phyloP scores from a whole-genome alignment of 2,113 vertebrate species.

The Phrynosoma blainvillii region DNA sequence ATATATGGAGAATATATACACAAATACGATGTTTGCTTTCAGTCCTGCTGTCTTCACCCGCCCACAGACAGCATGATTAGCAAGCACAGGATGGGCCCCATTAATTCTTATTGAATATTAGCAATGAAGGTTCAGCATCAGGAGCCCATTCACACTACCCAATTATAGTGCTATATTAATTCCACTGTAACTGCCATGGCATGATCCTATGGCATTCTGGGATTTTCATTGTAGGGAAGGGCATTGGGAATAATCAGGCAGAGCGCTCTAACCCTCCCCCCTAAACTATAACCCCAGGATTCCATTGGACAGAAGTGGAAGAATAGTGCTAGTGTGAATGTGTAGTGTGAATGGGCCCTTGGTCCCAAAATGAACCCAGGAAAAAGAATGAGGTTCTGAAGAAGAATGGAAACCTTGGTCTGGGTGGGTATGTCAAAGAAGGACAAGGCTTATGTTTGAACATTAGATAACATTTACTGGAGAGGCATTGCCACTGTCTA shows the following conservation, averaged over 20 bases:
- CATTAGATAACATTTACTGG: neutral
- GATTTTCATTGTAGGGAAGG: no score
- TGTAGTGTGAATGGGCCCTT: no score
- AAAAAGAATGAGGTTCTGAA: slow-evolving; percentile 38
- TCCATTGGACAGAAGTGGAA: no score
- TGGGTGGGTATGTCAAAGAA: slow-evolving; percentile 29
- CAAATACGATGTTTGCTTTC: neutral
- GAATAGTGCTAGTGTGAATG: no score
- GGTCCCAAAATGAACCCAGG: slow-evolving; percentile 29
- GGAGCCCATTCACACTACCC: slow-evolving; percentile 19
- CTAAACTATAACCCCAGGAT: no score
- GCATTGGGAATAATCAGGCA: no score
- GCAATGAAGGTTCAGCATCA: slow-evolving; percentile 46
- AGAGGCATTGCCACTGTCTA: neutral
- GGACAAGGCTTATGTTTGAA: slow-evolving; percentile 32
- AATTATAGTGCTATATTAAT: no score
- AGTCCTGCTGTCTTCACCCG: slow-evolving; percentile 37
- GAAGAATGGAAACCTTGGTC: slow-evolving; percentile 35
- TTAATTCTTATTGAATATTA: slow-evolving; percentile 62
- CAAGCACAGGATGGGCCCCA: slow-evolving; percentile 53
- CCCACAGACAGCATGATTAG: slow-evolving; percentile 45
- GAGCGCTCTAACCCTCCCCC: no score
- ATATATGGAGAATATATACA: no score
- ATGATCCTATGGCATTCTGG: no score
- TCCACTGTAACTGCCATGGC: no score